Evolutionary conservation across 2,888 invertebrate genomes (phyloP).

Genomic region (Lutraria lutraria): DNA sequence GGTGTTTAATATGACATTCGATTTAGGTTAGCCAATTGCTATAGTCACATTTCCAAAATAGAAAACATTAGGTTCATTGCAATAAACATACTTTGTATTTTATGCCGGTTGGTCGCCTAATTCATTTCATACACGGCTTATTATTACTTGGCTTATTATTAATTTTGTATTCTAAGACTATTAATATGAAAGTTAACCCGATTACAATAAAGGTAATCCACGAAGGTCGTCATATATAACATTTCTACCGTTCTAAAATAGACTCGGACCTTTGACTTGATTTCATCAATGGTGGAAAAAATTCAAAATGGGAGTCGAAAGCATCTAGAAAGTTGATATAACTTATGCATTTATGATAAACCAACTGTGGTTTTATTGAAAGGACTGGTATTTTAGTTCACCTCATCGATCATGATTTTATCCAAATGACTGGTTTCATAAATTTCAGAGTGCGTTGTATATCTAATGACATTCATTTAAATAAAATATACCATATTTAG

Average conservation of each 20-base stretch:
- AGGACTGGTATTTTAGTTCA: no score
- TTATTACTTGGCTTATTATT: background rate
- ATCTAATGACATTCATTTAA: no score
- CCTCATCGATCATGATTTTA: no score
- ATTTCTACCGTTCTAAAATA: background rate
- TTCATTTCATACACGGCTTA: background rate
- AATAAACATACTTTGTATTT: background rate
- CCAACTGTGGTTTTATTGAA: no score
- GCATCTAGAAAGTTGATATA: no score
- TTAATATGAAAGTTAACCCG: background rate
- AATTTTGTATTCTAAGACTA: background rate
- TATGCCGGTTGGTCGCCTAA: background rate
- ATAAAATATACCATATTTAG: no score
- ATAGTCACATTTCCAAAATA: slow-evolving; percentile 14
- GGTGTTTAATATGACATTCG: background rate
- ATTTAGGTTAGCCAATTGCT: background rate
- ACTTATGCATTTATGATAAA: no score
- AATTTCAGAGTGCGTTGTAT: no score
- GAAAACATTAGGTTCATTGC: background rate
- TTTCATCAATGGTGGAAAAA: no score
- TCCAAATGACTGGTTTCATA: no score
- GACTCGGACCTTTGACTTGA: no score
- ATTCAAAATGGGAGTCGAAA: no score
- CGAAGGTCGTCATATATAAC: background rate
- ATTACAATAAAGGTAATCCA: background rate